Base-by-base conservation (phyloP, 2,113 vertebrate genomes). In the Nibea albiflora region DNA sequence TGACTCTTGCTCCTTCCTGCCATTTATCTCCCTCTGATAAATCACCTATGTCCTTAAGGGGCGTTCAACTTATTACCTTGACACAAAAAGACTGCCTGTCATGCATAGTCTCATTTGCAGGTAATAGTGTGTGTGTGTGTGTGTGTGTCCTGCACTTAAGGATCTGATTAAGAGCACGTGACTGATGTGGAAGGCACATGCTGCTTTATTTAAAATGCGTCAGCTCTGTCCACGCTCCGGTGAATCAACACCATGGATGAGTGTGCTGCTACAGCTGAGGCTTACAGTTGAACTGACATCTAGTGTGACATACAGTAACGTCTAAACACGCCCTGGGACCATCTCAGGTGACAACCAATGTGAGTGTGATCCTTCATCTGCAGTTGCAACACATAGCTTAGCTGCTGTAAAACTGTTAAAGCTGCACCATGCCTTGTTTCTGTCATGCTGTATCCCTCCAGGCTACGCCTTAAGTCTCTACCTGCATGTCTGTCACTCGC, bases 401-500 rank as follows among this genome's bases (percentile, higher is more conserved):
- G 80, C 78, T 81, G 82, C 66, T 73, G 54, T 74, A 42, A 64
- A 63, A 69, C 46, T 47, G 70, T 75, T 72, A 76, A 73, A 62
- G 35, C 68, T 56, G 78, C 20, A 17, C 19, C 84, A 80, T 84
- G 89, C 85, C 84, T 83, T 78, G 42, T 86, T 68, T 76, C 80
- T 77, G 73, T 90, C 85, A 85, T 79, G 83, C 86, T 67, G 86
- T 52, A n/a, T 85, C 85, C 78, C 80, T 78, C 50, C 50, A 61
- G 85, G 85, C 89, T 85, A 88, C 35, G 76, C 85, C 78, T 79
- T 9, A 31, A 87, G 72, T 77, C 68, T 85, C 85, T 81, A 65
- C 81, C 82, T 93, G 77, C 72, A 44, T 75, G 63, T 89, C 85
- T 89, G 74, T 83, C 83, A 78, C 84, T 79, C 35, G 46, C 73